Evolutionary conservation across 2,888 invertebrate genomes (phyloP), one percentile per base, ranked within the genome.

Genomic region (Keiferia lycopersicella): DNA sequence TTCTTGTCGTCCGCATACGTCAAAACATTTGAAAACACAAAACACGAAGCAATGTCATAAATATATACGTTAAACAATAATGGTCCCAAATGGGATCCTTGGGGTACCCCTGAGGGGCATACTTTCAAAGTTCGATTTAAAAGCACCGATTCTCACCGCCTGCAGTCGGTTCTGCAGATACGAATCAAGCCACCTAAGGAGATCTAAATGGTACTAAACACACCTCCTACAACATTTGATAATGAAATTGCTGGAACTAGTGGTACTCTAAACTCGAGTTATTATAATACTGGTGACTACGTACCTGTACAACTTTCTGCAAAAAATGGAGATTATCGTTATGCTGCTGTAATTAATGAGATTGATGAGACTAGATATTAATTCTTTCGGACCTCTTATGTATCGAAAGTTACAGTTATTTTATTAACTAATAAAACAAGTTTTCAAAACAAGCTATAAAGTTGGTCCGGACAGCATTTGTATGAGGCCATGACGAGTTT

Each of bases 341-440:
- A 68, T 68, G 68, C 67, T 48, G 67, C 64, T 7, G 65, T 70
- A 34, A 48, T 62, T 34, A 63, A 61, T 67, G 30, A 59, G 14
- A 60, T 70, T 39, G 65, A 68, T 61, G 56, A 61, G 38, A 66
- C 66, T 48, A 26, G 64, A 66, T 53, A 50, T 18, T 16, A 50
- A 50, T 50, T 18, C 50, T 16, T 2, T 50, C 10, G 18, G 50
- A n/a, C 18, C 18, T 10, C 50, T 18, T 50, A 50, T n/a, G 16
- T 50, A 18, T 16, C 50, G 10, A 50, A 50, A 50, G 10, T 50
- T 16, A 10, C 18, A 50, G 50, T 50, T 18, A 50, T 10, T 50
- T 50, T 50, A 1, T 2, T 50, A 16, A 14, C 10, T 10, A 50
- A 50, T 50, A 50, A n/a, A 18, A 50, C 50, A 16, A 10, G n/a